Conservation (phyloP, 2,797 vertebrate genomes). For the Neopelma chrysocephalum region DNA sequence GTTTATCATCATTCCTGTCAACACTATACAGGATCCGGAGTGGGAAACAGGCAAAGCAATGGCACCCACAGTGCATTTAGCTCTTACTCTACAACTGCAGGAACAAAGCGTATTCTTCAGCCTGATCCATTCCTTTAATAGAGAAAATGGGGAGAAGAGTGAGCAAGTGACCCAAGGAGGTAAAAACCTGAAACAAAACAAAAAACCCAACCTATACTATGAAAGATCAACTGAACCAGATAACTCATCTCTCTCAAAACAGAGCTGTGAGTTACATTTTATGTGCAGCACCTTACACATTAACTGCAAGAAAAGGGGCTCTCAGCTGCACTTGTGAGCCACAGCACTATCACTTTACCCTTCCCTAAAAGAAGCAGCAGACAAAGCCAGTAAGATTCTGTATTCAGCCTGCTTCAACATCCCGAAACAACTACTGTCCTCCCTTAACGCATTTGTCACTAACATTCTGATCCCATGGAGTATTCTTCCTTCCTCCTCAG, state of each 20-base stretch:
- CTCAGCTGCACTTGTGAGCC: neutral
- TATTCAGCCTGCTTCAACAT: neutral
- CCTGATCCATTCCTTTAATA: neutral
- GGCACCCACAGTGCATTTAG: neutral
- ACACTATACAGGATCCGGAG: neutral
- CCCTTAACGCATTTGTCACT: neutral
- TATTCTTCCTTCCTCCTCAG: neutral
- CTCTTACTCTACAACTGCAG: neutral
- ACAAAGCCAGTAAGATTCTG: neutral
- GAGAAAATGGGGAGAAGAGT: neutral
- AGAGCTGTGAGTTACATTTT: neutral
- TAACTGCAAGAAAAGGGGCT: neutral
- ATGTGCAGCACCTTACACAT: neutral
- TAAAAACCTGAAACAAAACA: neutral
- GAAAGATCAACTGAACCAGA: neutral
- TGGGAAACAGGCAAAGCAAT: neutral
- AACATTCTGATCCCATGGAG: neutral
- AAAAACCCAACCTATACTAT: neutral
- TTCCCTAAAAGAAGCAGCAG: neutral
- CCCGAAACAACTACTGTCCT: neutral
- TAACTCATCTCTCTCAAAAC: neutral
- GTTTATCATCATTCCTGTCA: slow-evolving; percentile 53
- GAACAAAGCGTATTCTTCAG: neutral
- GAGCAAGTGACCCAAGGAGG: neutral
- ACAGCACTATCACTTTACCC: neutral